These are phyloP conservation scores for Cryptocephalus primarius DNA, from an alignment of 2,888 invertebrate species.

Conservation along the genomic window DNA sequence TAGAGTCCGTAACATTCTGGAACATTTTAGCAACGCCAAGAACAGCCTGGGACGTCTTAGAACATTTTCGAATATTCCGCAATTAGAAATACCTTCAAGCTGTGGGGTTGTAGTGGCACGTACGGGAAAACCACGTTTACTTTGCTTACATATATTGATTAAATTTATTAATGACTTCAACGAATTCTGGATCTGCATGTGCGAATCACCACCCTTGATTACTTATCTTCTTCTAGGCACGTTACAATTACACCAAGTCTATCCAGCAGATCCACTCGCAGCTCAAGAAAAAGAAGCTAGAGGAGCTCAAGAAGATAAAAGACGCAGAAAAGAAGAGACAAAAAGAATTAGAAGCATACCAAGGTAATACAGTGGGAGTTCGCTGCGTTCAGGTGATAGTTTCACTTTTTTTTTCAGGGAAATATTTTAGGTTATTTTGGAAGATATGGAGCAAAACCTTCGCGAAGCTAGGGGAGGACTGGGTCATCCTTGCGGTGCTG, in stretches of 20 bases:
- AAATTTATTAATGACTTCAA: no score
- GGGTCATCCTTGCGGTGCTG: constrained; percentile 84
- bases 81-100: no score
- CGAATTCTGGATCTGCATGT: no score
- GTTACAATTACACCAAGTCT: constrained; percentile 15
- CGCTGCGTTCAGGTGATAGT: no score
- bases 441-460: constrained; percentile 65
- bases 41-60: no score
- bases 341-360: constrained; percentile 38
- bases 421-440: constrained; percentile 12
- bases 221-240: constrained; percentile 5
- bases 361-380: constrained; percentile 28
- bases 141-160: no score
- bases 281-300: constrained; percentile 12
- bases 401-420: constrained; percentile 8
- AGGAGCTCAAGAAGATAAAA: constrained; percentile 43
- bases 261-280: constrained; percentile 14
- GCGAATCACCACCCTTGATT: neutral
- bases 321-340: constrained; percentile 42
- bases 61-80: no score
- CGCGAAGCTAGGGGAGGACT: constrained; percentile 82
- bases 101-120: no score
- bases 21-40: no score
- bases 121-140: no score
- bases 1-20: no score